phyloP scores from a whole-genome alignment of 2,888 invertebrate genomes.

The Apamea epomidion region DNA sequence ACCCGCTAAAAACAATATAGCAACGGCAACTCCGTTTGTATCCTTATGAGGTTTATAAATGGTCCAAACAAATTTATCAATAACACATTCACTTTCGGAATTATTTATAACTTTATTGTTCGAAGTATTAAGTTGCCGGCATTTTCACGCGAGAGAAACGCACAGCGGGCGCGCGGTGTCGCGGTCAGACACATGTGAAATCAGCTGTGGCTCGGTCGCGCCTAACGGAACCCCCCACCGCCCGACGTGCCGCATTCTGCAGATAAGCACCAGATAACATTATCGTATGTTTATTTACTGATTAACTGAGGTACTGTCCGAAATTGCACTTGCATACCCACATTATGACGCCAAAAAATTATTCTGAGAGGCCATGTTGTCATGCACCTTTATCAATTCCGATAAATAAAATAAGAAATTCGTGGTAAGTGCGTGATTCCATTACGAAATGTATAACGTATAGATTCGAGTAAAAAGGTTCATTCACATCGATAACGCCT shows the following conservation, averaged over 20 bases:
- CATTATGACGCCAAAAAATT: constrained; percentile 10
- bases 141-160: constrained; percentile 74
- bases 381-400: constrained; percentile 38
- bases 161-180: constrained; percentile 77
- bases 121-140: constrained; percentile 78
- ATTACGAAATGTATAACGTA: constrained; percentile 65
- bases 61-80: constrained; percentile 66
- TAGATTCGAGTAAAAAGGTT: constrained; percentile 68
- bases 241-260: constrained; percentile 70
- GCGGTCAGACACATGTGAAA: constrained; percentile 86
- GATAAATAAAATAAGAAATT: constrained; percentile 35
- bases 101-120: constrained; percentile 64
- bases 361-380: constrained; percentile 2
- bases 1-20: constrained; percentile 73
- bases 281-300: constrained; percentile 81
- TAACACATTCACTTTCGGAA: constrained; percentile 77
- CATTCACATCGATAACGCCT: constrained; percentile 69
- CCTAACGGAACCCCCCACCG: constrained; percentile 70
- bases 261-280: constrained; percentile 82
- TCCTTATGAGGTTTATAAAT: constrained; percentile 59
- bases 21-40: constrained; percentile 61
- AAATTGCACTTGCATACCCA: constrained; percentile 58
- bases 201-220: constrained; percentile 84
- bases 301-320: constrained; percentile 66
- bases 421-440: constrained; percentile 66